These are phyloP conservation scores for Chelonus formosanus DNA, from an alignment of 2,888 invertebrate genomes.

Conservation along the genomic window DNA sequence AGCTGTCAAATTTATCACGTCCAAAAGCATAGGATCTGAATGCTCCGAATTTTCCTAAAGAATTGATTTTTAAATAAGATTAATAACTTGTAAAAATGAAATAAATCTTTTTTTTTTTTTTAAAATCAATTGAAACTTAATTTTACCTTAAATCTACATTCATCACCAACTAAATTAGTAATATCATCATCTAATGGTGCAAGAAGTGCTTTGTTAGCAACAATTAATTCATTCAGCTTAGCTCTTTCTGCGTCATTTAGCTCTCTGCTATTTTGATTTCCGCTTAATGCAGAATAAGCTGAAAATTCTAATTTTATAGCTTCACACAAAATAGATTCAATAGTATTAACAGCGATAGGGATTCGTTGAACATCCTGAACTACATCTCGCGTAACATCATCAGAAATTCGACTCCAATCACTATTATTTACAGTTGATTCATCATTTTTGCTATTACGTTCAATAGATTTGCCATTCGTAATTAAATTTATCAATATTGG, in stretches of 20 bases:
- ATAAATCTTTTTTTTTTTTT: no score
- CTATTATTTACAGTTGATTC: slow-evolving; percentile 33
- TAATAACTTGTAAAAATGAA: background rate
- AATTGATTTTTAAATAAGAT: background rate
- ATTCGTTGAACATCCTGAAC: slow-evolving; percentile 71
- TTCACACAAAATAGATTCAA: slow-evolving; percentile 85
- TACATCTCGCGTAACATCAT: slow-evolving; percentile 71
- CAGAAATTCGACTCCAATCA: slow-evolving; percentile 47
- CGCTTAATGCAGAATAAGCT: slow-evolving; percentile 73
- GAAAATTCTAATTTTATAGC: slow-evolving; percentile 88
- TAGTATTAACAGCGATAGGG: slow-evolving; percentile 74
- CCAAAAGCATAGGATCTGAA: slow-evolving; percentile 77
- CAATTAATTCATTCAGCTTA: slow-evolving; percentile 83
- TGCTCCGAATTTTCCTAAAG: slow-evolving; percentile 54
- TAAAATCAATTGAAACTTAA: slow-evolving; percentile 34
- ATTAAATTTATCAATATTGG: slow-evolving; percentile 58
- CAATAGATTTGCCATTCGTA: slow-evolving; percentile 53
- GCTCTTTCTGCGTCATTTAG: slow-evolving; percentile 84
- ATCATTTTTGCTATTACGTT: slow-evolving; percentile 44
- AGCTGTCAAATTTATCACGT: slow-evolving; percentile 90
- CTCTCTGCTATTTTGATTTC: slow-evolving; percentile 72
- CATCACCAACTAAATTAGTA: slow-evolving; percentile 74
- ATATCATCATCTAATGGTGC: slow-evolving; percentile 87
- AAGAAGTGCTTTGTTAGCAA: slow-evolving; percentile 85
- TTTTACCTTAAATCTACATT: slow-evolving; percentile 70